Evolutionary conservation across 2,888 invertebrate species (phyloP).

Genomic region (Drosophila greeni): DNA sequence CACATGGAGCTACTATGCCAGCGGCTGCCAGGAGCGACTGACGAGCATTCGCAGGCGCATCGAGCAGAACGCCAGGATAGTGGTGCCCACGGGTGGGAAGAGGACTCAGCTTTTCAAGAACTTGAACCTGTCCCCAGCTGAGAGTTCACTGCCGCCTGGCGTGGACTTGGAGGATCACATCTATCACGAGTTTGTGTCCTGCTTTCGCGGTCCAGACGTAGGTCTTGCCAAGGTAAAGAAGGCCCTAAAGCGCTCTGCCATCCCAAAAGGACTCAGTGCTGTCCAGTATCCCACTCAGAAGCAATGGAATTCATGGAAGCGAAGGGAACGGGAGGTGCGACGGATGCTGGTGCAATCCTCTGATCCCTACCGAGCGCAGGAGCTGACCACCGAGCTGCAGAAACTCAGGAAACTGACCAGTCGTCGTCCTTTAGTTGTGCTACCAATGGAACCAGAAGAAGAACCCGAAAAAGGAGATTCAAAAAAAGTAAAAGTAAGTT

Average conservation of each 20-base stretch:
- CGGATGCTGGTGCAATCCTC: background rate
- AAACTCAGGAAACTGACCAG: conserved; percentile 1
- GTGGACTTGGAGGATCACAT: conserved; percentile 4
- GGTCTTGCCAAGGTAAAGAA: background rate
- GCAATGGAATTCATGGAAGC: conserved; percentile 6
- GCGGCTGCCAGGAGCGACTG: conserved; percentile 34
- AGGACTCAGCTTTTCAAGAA: background rate
- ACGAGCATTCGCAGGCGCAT: conserved; percentile 37
- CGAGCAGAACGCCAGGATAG: conserved; percentile 28
- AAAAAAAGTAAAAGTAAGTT: background rate
- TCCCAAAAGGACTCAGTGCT: background rate
- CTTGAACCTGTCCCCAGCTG: background rate
- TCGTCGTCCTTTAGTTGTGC: background rate
- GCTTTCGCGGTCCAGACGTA: conserved; percentile 1
- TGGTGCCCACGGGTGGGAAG: background rate
- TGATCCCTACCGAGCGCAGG: conserved; percentile 7
- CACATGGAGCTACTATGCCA: conserved; percentile 54
- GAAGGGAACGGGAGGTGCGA: conserved; percentile 1
- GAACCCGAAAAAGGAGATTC: too few species aligned
- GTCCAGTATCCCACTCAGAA: background rate
- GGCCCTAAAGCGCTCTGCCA: background rate
- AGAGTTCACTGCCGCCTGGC: background rate
- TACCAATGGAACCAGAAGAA: background rate
- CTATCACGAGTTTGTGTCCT: conserved; percentile 15
- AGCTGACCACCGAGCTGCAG: conserved; percentile 6